phyloP scores from a whole-genome alignment of 37 sponge, comb jelly and placozoan species.

The Bolinopsis microptera region DNA sequence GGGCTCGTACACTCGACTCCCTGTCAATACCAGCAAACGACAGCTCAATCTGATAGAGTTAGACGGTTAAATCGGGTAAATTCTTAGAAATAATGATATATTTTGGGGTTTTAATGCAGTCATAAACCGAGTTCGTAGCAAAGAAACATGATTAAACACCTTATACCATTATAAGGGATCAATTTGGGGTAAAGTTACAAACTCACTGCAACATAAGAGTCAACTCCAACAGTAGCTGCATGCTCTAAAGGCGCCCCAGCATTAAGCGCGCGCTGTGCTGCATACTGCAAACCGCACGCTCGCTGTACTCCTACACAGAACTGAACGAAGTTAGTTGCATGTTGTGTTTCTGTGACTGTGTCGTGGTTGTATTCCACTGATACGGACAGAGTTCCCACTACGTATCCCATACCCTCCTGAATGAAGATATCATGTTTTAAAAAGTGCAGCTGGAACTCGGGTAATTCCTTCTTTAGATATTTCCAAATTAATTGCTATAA shows the following conservation, averaged over 20 bases:
- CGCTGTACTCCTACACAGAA: slow-evolving; percentile 42
- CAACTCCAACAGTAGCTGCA: slow-evolving; percentile 31
- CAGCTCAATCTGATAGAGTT: slow-evolving; percentile 51
- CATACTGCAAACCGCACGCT: slow-evolving; percentile 51
- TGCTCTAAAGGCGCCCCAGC: slow-evolving; percentile 26
- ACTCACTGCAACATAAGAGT: slow-evolving; percentile 40
- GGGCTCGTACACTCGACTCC: background rate
- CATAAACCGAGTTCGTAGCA: too few relatives aligned
- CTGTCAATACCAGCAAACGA: slow-evolving; percentile 46
- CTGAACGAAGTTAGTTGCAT: slow-evolving; percentile 4
- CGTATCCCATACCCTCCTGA: slow-evolving; percentile 22
- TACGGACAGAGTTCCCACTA: slow-evolving; percentile 29
- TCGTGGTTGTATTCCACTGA: slow-evolving; percentile 11
- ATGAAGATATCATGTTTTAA: too few relatives aligned
- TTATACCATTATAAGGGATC: too few relatives aligned
- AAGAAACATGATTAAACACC: too few relatives aligned
- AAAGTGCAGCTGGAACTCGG: too few relatives aligned
- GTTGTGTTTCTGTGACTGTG: background rate
- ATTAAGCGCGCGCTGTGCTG: background rate
- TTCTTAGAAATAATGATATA: too few relatives aligned
- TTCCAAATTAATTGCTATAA: too few relatives aligned
- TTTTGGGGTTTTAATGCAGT: too few relatives aligned
- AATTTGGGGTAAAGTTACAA: too few relatives aligned
- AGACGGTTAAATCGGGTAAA: too few relatives aligned
- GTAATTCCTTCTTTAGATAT: too few relatives aligned